These are phyloP conservation scores for Pristionchus mayeri DNA, from an alignment of 2,888 invertebrate species.

Conservation along the genomic window DNA sequence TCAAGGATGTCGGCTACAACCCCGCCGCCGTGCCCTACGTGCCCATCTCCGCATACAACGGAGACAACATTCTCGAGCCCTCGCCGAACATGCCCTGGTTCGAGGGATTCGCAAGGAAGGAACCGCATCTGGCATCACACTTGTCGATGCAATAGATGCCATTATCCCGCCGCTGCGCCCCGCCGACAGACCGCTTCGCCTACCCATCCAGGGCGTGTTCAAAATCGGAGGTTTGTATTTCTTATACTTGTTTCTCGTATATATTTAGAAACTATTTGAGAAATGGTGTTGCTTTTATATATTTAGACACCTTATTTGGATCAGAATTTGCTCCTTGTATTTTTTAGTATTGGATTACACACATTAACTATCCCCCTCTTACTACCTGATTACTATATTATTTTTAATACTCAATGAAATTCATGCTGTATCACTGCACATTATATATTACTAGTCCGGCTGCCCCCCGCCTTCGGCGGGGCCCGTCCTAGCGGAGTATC, in stretches of 20 bases:
- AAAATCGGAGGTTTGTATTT: constrained; percentile 97
- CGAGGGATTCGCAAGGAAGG: constrained; percentile 98
- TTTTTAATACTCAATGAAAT: too few species aligned
- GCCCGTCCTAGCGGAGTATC: too few species aligned
- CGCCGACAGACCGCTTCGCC: constrained; percentile 96
- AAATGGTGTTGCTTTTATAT: background rate
- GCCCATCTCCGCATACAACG: constrained; percentile 99
- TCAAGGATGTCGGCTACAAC: constrained; percentile 99
- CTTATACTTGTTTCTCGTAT: too few species aligned
- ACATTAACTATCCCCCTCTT: too few species aligned
- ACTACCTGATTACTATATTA: too few species aligned
- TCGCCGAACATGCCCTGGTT: constrained; percentile 92
- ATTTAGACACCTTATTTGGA: too few species aligned
- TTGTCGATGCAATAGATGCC: constrained; percentile 96
- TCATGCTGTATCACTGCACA: too few species aligned
- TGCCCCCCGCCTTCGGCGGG: too few species aligned
- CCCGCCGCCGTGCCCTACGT: constrained; percentile 96
- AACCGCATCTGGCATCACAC: constrained; percentile 92
- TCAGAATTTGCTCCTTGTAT: too few species aligned
- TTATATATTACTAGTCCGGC: too few species aligned
- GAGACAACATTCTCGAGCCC: constrained; percentile 99
- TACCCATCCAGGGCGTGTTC: constrained; percentile 99
- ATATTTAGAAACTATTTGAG: too few species aligned
- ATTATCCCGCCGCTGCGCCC: constrained; percentile 95
- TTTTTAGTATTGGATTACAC: too few species aligned